Base-by-base conservation (phyloP, 2,797 vertebrate species). In the Gastrophryne carolinensis region DNA sequence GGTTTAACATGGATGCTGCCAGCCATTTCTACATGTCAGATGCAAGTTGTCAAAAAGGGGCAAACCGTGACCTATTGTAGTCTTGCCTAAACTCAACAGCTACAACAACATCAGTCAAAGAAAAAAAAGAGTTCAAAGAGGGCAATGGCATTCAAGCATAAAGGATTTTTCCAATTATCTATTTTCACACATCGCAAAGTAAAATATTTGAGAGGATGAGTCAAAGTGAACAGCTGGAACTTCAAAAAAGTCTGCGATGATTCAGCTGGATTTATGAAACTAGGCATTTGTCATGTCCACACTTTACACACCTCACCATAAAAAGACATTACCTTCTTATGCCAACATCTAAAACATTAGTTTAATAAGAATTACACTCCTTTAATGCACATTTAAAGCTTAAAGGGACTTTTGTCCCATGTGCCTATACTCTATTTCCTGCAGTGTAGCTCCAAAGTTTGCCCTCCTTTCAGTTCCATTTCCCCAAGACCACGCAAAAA, bases 281-380 rank as follows among this genome's bases (percentile, higher is more conserved):
- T 15, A 11, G 26, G 11, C 19, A 35, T 13, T 50, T 35, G 44
- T n/a, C 4, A 17, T 39, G 34, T 19, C 4, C n/a, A 39, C 37
- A 68, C 54, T 68, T n/a, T 54, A 68, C 39, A 68, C 65, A 68
- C 65, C 50, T 54, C 32, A 5, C 65, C 50, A 37, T 68, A 68
- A n/a, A n/a, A n/a, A n/a, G n/a, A n/a, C n/a, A n/a, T n/a, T n/a
- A n/a, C n/a, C n/a, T n/a, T n/a, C n/a, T n/a, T n/a, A n/a, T n/a
- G n/a, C n/a, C n/a, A n/a, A n/a, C n/a, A n/a, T n/a, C n/a, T n/a
- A n/a, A n/a, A n/a, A n/a, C n/a, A n/a, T n/a, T n/a, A n/a, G n/a
- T n/a, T n/a, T n/a, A 41, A 23, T 35, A 23, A 37, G 4, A 15
- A 52, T 66, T 32, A 29, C 26, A 30, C 53, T 56, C 12, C n/a